A percentile compares a stretch with the other conserved stretches of the same genome.
phyloP scores from a whole-genome alignment of 2,113 vertebrate species.

The Gallinago media region DNA sequence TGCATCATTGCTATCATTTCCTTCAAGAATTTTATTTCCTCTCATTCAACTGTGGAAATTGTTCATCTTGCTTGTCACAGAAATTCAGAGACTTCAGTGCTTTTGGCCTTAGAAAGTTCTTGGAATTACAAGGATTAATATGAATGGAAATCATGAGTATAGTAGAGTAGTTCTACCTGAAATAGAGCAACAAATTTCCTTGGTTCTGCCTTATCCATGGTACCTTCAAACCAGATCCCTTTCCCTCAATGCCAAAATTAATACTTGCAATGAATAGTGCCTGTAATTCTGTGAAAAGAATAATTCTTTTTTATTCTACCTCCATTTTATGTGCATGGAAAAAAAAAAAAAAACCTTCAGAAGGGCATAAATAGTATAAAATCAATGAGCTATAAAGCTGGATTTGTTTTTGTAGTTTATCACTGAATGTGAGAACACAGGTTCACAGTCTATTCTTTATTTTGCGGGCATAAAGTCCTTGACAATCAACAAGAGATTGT shows the following conservation, averaged over 20 bases:
- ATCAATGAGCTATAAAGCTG: not conserved
- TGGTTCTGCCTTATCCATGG: not conserved
- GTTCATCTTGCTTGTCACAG: not conserved
- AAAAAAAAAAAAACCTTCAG: not conserved
- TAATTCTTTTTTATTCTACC: not conserved
- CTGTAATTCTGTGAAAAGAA: not conserved
- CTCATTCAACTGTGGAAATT: not conserved
- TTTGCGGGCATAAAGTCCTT: not conserved
- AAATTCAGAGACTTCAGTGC: not conserved
- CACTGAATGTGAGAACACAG: not conserved
- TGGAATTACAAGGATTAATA: not conserved
- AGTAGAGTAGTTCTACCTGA: not conserved
- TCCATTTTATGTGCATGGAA: not conserved
- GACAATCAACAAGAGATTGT: not conserved
- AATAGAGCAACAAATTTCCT: not conserved
- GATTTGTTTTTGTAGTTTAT: not conserved
- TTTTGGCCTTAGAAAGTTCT: not conserved
- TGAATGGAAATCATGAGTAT: not conserved
- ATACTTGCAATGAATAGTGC: not conserved
- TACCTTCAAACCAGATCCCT: not conserved
- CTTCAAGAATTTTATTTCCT: not conserved
- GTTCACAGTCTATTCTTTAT: not conserved
- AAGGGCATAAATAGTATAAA: not conserved
- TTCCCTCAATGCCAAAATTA: not conserved
- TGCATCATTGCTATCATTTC: not conserved